Evolutionary conservation across 2,113 vertebrate genomes (phyloP), one percentile per base, ranked within the genome.

Genomic region (Peromyscus polionotus): DNA sequence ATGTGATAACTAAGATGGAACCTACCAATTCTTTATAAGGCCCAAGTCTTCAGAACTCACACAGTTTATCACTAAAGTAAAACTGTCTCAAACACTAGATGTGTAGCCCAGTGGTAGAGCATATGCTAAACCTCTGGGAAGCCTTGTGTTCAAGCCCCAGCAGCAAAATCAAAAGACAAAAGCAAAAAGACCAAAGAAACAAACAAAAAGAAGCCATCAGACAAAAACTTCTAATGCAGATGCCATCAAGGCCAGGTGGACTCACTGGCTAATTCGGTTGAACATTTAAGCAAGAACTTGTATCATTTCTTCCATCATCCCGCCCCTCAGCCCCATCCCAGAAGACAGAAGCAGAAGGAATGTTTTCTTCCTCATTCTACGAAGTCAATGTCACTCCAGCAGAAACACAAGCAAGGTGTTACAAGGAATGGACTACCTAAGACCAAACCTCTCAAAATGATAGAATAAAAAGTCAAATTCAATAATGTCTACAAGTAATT

Each of bases 1-100:
- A 89, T 89, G 51, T 93, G 70, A 45, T 67, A 79, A 84, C 70
- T 28, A 68, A 96, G 48, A 48, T 81, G 17, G 95, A 94, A 88
- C 67, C 17, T 36, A 75, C n/a, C 28, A 91, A 90, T 86, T 89
- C 19, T 12, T 90, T 94, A 48, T 81, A 97, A 90, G 70, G 73
- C 31, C 87, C 39, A 76, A 61, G 39, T 57, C 57, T 92, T 13
- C 33, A 73, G 85, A 80, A 79, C 19, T 68, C 57, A 90, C 33
- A 92, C 8, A 54, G 51, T 48, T 90, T 91, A 67, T 93, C 10
- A 48, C 36, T 81, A 94, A 94, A 61, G 90, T 72, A 88, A 65
- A 83, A 73, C 33, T 5, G 84, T 77, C 45, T 80, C 2, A 39
- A 93, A 63, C 48, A 68, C 33, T 80, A 48, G 19, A 7, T 5